phyloP scores from a whole-genome alignment of 2,888 invertebrate species.

The Microplitis manilae region DNA sequence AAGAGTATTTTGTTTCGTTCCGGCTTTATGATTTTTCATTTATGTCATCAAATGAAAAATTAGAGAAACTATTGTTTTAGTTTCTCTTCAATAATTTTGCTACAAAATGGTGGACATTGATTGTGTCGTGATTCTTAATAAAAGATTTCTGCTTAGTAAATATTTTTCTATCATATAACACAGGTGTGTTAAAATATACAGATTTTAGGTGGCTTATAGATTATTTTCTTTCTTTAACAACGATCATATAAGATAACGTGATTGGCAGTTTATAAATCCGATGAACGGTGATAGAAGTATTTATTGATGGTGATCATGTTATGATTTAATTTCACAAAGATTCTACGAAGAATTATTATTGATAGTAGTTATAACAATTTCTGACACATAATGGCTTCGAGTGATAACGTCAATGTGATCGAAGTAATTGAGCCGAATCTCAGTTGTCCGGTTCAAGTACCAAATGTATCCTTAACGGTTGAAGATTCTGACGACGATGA shows the following conservation, averaged over 20 bases:
- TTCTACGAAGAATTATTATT: not conserved
- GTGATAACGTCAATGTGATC: slow-evolving; percentile 85
- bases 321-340: too few species aligned
- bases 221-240: too few species aligned
- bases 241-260: too few species aligned
- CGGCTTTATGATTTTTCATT: too few species aligned
- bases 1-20: too few species aligned
- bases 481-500: slow-evolving; percentile 76
- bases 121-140: not conserved
- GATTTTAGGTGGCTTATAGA: too few species aligned
- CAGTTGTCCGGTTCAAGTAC: slow-evolving; percentile 55
- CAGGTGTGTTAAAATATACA: too few species aligned
- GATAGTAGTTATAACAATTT: not conserved
- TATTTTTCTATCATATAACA: too few species aligned
- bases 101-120: not conserved
- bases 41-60: too few species aligned
- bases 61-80: not conserved
- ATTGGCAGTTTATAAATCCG: too few species aligned
- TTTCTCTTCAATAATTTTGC: not conserved
- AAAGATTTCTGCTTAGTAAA: not conserved
- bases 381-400: slow-evolving; percentile 83
- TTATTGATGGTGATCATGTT: too few species aligned
- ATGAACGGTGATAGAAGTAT: too few species aligned
- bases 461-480: slow-evolving; percentile 76
- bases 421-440: slow-evolving; percentile 81